Percentiles rank a stretch among this genome's conserved stretches.
Evolutionary conservation across 2,113 vertebrate species (phyloP).

Genomic region (Rhynchomys soricoides): DNA sequence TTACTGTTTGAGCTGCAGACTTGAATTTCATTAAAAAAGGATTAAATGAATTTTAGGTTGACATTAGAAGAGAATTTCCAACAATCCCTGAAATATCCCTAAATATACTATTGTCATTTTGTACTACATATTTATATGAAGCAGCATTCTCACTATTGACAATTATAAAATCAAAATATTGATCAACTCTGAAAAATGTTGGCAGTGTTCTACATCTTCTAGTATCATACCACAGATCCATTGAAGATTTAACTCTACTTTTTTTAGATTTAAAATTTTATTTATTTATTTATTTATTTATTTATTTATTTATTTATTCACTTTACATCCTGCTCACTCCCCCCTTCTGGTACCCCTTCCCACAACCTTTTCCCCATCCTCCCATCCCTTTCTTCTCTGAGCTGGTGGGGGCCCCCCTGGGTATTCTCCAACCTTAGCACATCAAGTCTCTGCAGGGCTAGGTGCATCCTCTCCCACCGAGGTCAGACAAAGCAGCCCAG

Average conservation of each 20-base stretch:
- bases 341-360: no score
- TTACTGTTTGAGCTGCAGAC: constrained; percentile 4
- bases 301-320: no score
- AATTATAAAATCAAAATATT: neutral
- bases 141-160: neutral
- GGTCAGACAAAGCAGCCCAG: no score
- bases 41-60: neutral
- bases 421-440: no score
- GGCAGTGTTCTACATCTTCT: neutral
- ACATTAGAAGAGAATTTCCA: neutral
- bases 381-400: no score
- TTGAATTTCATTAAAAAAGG: neutral
- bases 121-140: neutral
- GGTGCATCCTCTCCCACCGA: no score
- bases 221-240: neutral
- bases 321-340: no score
- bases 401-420: no score
- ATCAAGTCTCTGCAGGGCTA: no score
- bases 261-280: no score
- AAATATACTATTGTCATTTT: neutral
- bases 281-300: no score
- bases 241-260: neutral
- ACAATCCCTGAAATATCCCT: neutral
- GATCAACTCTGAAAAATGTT: neutral
- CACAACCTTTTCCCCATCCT: no score